Evolutionary conservation across 2,797 vertebrate species (phyloP).

Genomic region (Chaetophractus vellerosus): DNA sequence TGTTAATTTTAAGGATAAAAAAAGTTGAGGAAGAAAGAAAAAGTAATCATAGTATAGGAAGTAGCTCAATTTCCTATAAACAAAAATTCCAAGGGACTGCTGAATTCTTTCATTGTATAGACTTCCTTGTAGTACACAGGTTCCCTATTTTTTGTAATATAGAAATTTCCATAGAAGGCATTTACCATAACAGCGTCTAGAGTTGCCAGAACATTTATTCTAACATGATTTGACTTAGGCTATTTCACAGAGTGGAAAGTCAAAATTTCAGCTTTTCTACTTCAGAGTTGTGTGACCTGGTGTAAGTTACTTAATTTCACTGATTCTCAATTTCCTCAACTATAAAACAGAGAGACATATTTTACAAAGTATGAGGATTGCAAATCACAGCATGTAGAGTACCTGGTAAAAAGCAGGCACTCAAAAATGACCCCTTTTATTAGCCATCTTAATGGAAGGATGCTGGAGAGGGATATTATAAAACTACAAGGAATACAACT

Average conservation of each 20-base stretch:
- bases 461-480: conserved; percentile 14
- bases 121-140: neutral
- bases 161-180: neutral
- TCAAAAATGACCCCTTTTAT: conserved; percentile 21
- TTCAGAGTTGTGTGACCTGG: neutral
- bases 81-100: conserved; percentile 36
- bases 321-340: neutral
- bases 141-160: neutral
- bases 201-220: conserved; percentile 52
- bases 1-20: conserved; percentile 18
- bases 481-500: conserved; percentile 18
- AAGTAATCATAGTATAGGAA: conserved; percentile 25
- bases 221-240: conserved; percentile 17
- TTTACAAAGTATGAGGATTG: neutral
- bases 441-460: conserved; percentile 35
- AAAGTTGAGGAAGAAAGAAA: conserved; percentile 32
- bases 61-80: conserved; percentile 22
- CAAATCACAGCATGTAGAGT: neutral
- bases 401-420: neutral
- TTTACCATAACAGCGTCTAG: neutral
- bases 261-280: conserved; percentile 43
- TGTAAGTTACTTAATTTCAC: neutral
- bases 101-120: conserved; percentile 35
- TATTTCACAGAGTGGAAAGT: neutral
- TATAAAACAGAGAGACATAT: neutral